These are phyloP conservation scores for Coelogynopora nodosa DNA, from an alignment of 2,888 invertebrate species.

Conservation along the genomic window DNA sequence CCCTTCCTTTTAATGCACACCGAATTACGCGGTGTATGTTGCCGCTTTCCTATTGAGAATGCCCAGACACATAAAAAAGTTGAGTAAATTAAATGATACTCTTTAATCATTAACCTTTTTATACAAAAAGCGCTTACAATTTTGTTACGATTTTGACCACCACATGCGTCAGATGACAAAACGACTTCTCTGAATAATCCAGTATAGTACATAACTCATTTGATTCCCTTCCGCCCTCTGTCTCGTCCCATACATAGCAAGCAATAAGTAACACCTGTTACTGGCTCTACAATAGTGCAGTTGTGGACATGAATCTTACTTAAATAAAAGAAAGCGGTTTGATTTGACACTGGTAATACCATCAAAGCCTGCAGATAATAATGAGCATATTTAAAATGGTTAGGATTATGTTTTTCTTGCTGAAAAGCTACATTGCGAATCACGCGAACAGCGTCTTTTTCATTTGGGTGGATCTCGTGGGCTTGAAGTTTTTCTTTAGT, in stretches of 20 bases:
- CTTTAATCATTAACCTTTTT: neutral
- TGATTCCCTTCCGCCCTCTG: constrained; percentile 20
- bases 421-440: neutral
- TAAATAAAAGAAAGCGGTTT: constrained; percentile 19
- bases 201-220: constrained; percentile 23
- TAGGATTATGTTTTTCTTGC: neutral
- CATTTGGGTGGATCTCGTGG: neutral
- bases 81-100: neutral
- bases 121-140: constrained; percentile 27
- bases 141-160: constrained; percentile 19
- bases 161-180: constrained; percentile 9
- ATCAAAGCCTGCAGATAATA: neutral
- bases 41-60: constrained; percentile 1
- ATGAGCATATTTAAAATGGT: neutral
- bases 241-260: neutral
- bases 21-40: neutral
- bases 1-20: neutral
- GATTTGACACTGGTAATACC: neutral
- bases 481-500: neutral
- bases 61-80: neutral
- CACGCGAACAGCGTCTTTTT: neutral
- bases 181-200: neutral
- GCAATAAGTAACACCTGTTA: constrained; percentile 21
- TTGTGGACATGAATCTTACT: constrained; percentile 18
- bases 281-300: constrained; percentile 5